These are phyloP conservation scores for Dasypolia templi DNA, from an alignment of 2,888 invertebrate species.

Conservation along the genomic window DNA sequence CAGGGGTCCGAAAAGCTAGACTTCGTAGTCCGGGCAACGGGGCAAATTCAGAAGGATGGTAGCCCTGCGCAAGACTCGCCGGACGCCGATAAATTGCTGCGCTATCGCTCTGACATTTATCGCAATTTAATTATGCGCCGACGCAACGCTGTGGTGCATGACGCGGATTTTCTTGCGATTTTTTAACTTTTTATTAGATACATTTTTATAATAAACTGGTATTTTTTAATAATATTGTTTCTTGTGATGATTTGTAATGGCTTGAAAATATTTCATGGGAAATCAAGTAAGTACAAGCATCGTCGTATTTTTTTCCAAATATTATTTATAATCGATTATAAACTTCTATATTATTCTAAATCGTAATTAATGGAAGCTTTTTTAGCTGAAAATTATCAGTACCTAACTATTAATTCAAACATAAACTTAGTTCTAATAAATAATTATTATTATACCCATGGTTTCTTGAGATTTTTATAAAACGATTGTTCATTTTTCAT, in stretches of 20 bases:
- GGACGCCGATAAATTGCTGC: constrained; percentile 72
- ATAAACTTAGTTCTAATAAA: no score
- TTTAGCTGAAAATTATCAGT: no score
- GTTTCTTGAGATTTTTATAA: no score
- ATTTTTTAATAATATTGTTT: not conserved
- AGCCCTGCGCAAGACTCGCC: constrained; percentile 59
- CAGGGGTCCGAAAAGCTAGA: not conserved
- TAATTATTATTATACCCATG: no score
- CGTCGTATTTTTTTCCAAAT: no score
- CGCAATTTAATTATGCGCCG: constrained; percentile 81
- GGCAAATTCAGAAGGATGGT: constrained; percentile 5
- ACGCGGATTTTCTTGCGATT: constrained; percentile 41
- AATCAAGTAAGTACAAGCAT: not conserved
- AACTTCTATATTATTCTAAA: no score
- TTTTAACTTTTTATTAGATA: constrained; percentile 19
- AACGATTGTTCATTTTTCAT: no score
- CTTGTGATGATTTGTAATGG: not conserved
- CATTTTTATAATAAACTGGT: not conserved
- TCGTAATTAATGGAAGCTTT: no score
- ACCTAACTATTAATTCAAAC: no score
- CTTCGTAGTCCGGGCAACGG: not conserved
- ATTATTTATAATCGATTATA: no score
- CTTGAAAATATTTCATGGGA: not conserved
- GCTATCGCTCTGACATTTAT: constrained; percentile 80
- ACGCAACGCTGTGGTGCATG: constrained; percentile 60